Percentiles rank a stretch among this genome's conserved stretches.
Conservation (phyloP, 2,888 invertebrate genomes). For the Scaptomyza parva region DNA sequence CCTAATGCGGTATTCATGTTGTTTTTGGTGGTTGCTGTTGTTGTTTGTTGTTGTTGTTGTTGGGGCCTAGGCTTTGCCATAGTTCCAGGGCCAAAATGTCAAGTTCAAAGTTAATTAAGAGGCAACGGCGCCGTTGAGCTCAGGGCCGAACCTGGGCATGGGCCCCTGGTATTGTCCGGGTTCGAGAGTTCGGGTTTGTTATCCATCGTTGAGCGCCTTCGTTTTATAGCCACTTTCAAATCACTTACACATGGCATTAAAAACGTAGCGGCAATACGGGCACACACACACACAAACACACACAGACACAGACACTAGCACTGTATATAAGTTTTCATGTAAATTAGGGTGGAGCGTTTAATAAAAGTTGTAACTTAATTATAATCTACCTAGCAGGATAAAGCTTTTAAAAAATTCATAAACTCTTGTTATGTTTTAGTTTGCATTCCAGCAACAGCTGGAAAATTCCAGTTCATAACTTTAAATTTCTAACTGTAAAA, state of each 20-base stretch:
- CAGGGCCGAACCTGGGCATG: constrained; percentile 4
- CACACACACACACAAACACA: not conserved
- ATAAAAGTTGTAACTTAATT: constrained; percentile 4
- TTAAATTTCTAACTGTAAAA: not conserved
- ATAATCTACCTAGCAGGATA: constrained; percentile 1
- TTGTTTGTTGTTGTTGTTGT: not conserved
- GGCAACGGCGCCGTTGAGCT: constrained; percentile 32
- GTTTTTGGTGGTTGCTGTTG: constrained; percentile 1
- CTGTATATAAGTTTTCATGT: constrained; percentile 13
- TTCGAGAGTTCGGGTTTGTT: constrained; percentile 7
- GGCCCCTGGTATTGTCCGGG: not conserved
- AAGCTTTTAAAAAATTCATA: not conserved
- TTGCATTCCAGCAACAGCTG: too few species aligned
- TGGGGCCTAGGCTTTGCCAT: constrained; percentile 17
- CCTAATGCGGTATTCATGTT: constrained; percentile 69
- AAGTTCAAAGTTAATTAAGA: constrained; percentile 78
- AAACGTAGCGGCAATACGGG: constrained; percentile 43
- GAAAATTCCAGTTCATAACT: not conserved
- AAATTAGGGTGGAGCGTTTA: constrained; percentile 26
- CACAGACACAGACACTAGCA: not conserved
- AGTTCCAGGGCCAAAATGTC: constrained; percentile 62
- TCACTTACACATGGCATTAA: constrained; percentile 60
- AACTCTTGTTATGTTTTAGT: not conserved
- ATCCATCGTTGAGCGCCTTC: too few species aligned
- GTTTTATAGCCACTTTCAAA: constrained; percentile 67